Conservation (phyloP, 2,888 invertebrate species). For the Campoplex capitator region DNA sequence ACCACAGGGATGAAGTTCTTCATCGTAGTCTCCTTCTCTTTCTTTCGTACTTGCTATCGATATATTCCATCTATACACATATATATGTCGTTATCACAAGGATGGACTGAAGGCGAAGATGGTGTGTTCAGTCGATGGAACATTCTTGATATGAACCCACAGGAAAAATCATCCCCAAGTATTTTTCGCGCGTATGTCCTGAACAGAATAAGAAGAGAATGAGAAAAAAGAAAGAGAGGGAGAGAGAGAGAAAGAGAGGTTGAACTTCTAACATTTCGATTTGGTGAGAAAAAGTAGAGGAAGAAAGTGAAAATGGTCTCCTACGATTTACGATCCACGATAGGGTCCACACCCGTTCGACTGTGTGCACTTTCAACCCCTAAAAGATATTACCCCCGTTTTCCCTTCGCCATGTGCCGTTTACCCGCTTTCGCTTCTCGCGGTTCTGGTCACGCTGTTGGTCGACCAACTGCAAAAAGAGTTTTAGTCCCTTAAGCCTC, state of each 20-base stretch:
- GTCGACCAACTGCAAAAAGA: conserved; percentile 51
- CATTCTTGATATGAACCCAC: conserved; percentile 61
- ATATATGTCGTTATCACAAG: conserved; percentile 58
- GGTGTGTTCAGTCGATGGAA: conserved; percentile 65
- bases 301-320: conserved; percentile 69
- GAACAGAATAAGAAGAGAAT: conserved; percentile 41
- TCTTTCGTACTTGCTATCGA: conserved; percentile 7
- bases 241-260: conserved; percentile 39
- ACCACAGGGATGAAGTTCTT: conserved; percentile 67
- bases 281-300: conserved; percentile 39
- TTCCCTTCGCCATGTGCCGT: conserved; percentile 73
- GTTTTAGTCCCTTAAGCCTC: conserved; percentile 51
- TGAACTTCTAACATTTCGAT: conserved; percentile 41
- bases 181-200: conserved; percentile 51
- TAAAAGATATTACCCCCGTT: conserved; percentile 80
- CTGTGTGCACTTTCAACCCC: conserved; percentile 79
- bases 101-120: conserved; percentile 63
- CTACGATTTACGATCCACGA: conserved; percentile 72
- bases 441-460: conserved; percentile 43
- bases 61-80: background rate
- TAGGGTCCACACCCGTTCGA: conserved; percentile 70
- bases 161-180: conserved; percentile 67
- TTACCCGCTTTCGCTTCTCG: conserved; percentile 47
- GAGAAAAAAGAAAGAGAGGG: conserved; percentile 33
- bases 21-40: conserved; percentile 51